Conservation (phyloP, 1,140 invertebrate species). For the Zeugodacus cucurbitae region DNA sequence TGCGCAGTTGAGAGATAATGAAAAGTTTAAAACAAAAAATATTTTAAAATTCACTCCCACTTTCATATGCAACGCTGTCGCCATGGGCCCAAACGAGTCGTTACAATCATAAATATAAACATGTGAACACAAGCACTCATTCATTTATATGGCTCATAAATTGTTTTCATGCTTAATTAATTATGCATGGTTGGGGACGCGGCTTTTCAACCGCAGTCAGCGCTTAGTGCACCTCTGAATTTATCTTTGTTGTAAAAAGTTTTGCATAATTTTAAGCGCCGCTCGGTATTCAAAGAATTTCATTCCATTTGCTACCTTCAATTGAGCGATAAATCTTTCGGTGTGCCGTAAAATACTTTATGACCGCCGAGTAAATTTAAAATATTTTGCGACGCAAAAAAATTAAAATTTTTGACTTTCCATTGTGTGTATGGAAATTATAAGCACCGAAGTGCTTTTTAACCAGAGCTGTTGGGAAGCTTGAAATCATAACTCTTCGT, state of each 20-base stretch:
- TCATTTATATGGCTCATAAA: neutral
- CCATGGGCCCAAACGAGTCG: too few species aligned
- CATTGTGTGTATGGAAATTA: neutral
- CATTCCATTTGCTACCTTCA: neutral
- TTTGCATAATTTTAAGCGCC: neutral
- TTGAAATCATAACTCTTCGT: too few species aligned
- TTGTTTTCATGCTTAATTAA: neutral
- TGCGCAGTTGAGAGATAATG: too few species aligned
- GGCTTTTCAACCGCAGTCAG: neutral
- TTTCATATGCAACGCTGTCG: too few species aligned
- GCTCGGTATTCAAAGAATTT: neutral
- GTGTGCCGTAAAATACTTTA: neutral
- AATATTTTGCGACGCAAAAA: neutral
- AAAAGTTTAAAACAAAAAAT: too few species aligned
- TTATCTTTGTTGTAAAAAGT: neutral
- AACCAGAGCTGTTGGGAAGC: too few species aligned
- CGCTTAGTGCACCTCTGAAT: neutral
- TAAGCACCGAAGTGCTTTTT: neutral
- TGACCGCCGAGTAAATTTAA: neutral
- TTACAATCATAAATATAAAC: too few species aligned
- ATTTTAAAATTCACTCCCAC: too few species aligned
- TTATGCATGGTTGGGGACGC: neutral
- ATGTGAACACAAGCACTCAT: too few species aligned
- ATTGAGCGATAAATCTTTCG: neutral
- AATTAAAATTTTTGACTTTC: neutral